Base-by-base conservation (phyloP, 2,113 vertebrate genomes). In the Strigops habroptila region DNA sequence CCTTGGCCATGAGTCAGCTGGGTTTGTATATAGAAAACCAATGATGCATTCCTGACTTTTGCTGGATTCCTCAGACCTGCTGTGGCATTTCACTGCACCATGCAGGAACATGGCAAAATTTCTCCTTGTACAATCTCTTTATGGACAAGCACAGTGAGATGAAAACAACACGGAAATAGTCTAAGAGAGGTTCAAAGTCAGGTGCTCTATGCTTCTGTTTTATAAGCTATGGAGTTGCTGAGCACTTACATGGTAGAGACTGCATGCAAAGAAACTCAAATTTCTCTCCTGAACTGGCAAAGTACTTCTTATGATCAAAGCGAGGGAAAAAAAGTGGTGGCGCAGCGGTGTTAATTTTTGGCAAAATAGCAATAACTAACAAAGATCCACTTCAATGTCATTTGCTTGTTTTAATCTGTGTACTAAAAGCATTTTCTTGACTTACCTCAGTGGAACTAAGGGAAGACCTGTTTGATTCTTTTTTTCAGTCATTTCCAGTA, bases 31-130 rank as follows among this genome's bases (percentile, higher is more conserved):
- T 4, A 9, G 19, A 86, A 73, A 73, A 13, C 6, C 44, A 41
- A 25, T 1, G 0, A 13, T 62, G 39, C 0, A 0, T 68, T 78
- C 24, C 30, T 41, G 18, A 46, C 14, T 46, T 68, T 55, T 71
- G 12, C 30, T 51, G 21, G 18, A 14, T 23, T 82, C 24, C 43
- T 79, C 55, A 63, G 27, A 52, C 18, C 41, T 44, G 14, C 51
- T 92, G 55, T 71, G 60, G 6, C 7, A 27, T 67, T 92, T 68
- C 30, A 39, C 15, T 65, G 19, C 10, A 48, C 33, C 3, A 0
- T 9, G 9, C 28, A 62, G 46, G 44, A 74, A 52, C 3, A 17
- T 3, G 23, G 33, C 8, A n/a, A 87, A 35, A 23, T 52, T 70
- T 85, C 18, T 82, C 3, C 1, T 24, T 53, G 6, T 49, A 41